These are phyloP conservation scores for Prunella himalayana DNA, from an alignment of 2,113 vertebrate species.

Conservation along the genomic window DNA sequence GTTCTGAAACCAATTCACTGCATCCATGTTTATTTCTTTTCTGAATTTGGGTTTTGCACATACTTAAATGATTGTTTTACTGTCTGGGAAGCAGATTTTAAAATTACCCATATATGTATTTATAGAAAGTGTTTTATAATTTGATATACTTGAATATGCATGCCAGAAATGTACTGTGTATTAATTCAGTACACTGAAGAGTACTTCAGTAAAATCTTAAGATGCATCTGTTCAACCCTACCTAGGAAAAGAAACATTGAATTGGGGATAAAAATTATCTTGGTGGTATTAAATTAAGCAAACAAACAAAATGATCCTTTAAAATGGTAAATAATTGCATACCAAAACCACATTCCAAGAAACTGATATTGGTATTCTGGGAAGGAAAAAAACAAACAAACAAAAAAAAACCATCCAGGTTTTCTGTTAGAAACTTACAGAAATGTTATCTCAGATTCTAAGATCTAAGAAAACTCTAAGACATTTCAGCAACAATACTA, in stretches of 20 bases:
- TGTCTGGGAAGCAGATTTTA: not conserved
- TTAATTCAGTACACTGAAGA: not conserved
- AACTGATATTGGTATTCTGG: not conserved
- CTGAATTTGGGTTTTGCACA: not conserved
- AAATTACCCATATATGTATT: constrained; percentile 16
- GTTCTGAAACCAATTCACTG: not conserved
- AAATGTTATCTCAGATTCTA: too few relatives aligned
- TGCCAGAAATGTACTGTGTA: not conserved
- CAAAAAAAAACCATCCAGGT: not conserved
- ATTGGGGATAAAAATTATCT: not conserved
- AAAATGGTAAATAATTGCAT: not conserved
- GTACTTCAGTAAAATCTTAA: not conserved
- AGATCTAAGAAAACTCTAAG: not conserved
- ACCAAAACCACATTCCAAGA: not conserved
- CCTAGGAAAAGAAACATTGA: not conserved
- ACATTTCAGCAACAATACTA: not conserved
- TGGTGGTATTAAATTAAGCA: not conserved
- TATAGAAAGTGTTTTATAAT: not conserved
- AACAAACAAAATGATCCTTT: not conserved
- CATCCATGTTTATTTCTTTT: not conserved
- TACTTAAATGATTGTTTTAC: constrained; percentile 4
- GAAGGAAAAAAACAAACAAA: not conserved
- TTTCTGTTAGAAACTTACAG: not conserved
- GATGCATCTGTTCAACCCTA: not conserved
- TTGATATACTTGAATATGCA: constrained; percentile 12